A percentile compares a stretch with the other conserved stretches of the same genome.
phyloP scores from a whole-genome alignment of 2,113 vertebrate genomes.

The Chlorocebus sabaeus region DNA sequence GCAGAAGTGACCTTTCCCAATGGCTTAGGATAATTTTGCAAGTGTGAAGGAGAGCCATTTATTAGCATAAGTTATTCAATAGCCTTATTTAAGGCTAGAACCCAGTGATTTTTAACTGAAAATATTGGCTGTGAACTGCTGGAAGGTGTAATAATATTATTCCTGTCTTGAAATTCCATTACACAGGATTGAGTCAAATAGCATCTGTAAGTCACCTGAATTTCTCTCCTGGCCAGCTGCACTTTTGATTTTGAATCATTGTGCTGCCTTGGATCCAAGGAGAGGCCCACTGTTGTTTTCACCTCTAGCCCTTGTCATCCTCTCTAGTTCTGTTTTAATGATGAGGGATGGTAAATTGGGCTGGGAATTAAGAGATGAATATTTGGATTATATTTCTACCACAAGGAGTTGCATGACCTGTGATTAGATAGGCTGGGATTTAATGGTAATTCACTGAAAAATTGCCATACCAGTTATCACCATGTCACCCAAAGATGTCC shows the following conservation, averaged over 20 bases:
- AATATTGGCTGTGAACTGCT: constrained; percentile 3
- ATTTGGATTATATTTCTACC: not conserved
- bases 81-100: not conserved
- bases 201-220: not conserved
- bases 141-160: constrained; percentile 38
- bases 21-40: not conserved
- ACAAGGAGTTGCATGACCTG: not conserved
- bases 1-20: constrained; percentile 5
- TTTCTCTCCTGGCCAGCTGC: not conserved
- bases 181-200: not conserved
- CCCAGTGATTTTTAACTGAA: constrained; percentile 5
- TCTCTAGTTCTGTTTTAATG: not conserved
- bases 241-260: not conserved
- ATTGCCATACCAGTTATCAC: not conserved
- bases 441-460: not conserved
- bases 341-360: not conserved
- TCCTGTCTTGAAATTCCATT: constrained; percentile 7
- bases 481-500: not conserved
- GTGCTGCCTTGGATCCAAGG: not conserved
- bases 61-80: not conserved
- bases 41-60: not conserved
- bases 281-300: not conserved
- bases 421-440: not conserved
- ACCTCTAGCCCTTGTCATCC: not conserved
- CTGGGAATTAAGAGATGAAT: not conserved